Percentiles rank a stretch among this genome's conserved stretches.
These are phyloP conservation scores for Rana temporaria DNA, from an alignment of 2,113 vertebrate genomes.

Conservation along the genomic window DNA sequence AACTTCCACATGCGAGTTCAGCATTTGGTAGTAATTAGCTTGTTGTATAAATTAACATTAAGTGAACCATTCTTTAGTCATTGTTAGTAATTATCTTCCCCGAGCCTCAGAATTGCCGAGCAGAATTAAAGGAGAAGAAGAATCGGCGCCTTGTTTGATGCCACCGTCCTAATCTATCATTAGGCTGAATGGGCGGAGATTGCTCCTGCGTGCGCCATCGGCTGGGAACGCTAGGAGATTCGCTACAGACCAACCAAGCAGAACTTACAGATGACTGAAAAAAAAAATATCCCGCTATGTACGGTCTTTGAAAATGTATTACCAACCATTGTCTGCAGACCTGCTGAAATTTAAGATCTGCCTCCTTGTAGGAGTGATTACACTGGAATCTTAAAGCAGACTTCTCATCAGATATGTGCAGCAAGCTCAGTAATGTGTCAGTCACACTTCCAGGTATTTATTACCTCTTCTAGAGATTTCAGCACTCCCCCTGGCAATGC, in stretches of 20 bases:
- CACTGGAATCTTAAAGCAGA: too few species aligned
- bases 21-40: slow-evolving; percentile 98
- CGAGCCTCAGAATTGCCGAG: slow-evolving; percentile 73
- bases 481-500: too few species aligned
- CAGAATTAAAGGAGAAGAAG: slow-evolving; percentile 69
- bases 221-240: background rate
- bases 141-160: slow-evolving; percentile 69
- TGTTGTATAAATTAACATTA: slow-evolving; percentile 99
- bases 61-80: slow-evolving; percentile 88
- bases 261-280: too few species aligned
- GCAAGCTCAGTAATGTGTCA: too few species aligned
- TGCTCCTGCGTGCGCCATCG: slow-evolving; percentile 57
- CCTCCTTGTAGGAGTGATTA: too few species aligned
- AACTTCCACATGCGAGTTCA: slow-evolving; percentile 93
- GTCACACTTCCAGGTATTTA: too few species aligned
- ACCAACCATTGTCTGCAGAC: too few species aligned
- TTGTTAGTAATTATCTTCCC: slow-evolving; percentile 90
- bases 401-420: too few species aligned
- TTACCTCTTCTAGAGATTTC: too few species aligned
- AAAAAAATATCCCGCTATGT: too few species aligned
- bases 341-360: too few species aligned
- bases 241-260: background rate
- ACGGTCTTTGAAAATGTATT: too few species aligned
- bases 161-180: slow-evolving; percentile 70
- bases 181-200: slow-evolving; percentile 72